Conservation (phyloP, 2,888 invertebrate species). For the Lomographa bimaculata region DNA sequence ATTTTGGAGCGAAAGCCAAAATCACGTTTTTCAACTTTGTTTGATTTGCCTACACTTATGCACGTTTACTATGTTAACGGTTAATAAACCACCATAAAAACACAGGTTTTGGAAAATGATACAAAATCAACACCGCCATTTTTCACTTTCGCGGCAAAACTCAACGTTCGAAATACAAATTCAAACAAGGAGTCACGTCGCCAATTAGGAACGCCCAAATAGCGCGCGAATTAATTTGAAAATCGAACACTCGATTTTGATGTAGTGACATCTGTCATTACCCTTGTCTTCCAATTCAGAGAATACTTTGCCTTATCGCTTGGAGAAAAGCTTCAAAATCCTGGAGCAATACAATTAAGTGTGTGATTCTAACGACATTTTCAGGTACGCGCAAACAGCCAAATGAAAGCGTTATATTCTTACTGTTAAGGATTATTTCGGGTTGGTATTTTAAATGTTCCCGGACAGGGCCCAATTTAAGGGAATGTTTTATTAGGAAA, state of each 20-base stretch:
- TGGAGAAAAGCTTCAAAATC: slow-evolving; percentile 5
- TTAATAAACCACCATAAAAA: too few species aligned
- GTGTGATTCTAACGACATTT: too few species aligned
- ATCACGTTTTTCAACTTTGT: too few species aligned
- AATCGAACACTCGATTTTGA: slow-evolving; percentile 82
- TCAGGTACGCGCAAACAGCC: slow-evolving; percentile 20
- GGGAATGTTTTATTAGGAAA: slow-evolving; percentile 11
- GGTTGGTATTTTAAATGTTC: slow-evolving; percentile 2
- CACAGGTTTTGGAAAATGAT: too few species aligned
- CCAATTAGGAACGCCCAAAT: slow-evolving; percentile 70
- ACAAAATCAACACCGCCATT: too few species aligned
- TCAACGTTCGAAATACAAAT: too few species aligned
- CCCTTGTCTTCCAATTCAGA: slow-evolving; percentile 31
- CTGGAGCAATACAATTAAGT: too few species aligned
- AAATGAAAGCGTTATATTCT: too few species aligned
- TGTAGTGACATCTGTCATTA: slow-evolving; percentile 75
- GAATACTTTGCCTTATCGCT: slow-evolving; percentile 30
- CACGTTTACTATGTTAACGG: too few species aligned
- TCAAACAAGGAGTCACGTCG: slow-evolving; percentile 65
- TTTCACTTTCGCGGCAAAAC: too few species aligned
- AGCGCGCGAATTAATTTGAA: slow-evolving; percentile 72
- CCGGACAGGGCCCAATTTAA: slow-evolving; percentile 10
- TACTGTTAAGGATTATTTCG: slow-evolving; percentile 30
- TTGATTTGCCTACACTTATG: too few species aligned
- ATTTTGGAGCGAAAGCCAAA: too few species aligned